These are phyloP conservation scores for Maccullochella peelii DNA, from an alignment of 2,113 vertebrate species.

Conservation along the genomic window DNA sequence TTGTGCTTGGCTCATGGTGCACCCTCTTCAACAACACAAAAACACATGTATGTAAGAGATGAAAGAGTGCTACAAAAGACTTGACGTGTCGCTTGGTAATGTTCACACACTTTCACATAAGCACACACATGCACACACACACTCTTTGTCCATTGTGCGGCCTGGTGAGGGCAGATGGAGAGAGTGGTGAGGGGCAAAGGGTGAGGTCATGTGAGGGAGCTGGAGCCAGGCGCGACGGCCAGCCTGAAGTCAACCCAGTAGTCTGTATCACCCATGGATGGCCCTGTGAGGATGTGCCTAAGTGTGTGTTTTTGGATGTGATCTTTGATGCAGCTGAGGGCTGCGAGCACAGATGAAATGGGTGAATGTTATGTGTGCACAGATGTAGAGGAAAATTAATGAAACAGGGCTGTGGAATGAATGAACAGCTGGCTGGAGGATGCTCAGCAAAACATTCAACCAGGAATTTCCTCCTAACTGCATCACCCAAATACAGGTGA, in stretches of 20 bases:
- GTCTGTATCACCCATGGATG: conserved; percentile 30
- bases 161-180: conserved; percentile 63
- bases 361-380: neutral
- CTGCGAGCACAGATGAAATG: neutral
- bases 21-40: conserved; percentile 36
- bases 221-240: conserved; percentile 73
- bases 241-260: conserved; percentile 57
- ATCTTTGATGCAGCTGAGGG: conserved; percentile 6
- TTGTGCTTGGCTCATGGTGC: conserved; percentile 36
- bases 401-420: conserved; percentile 1
- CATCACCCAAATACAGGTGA: conserved; percentile 19
- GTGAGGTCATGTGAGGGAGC: conserved; percentile 82
- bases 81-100: conserved; percentile 31
- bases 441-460: conserved; percentile 26
- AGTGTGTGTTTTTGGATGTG: conserved; percentile 32
- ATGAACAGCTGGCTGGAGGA: conserved; percentile 30
- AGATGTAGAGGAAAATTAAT: conserved; percentile 12
- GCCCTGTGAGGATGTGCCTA: conserved; percentile 22
- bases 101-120: conserved; percentile 38
- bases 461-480: conserved; percentile 6
- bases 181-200: conserved; percentile 52
- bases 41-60: conserved; percentile 14
- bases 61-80: conserved; percentile 29
- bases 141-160: conserved; percentile 75
- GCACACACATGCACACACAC: conserved; percentile 22